A percentile compares a stretch with the other conserved stretches of the same genome.
Conservation (phyloP, 2,113 vertebrate genomes). For the Lontra canadensis region DNA sequence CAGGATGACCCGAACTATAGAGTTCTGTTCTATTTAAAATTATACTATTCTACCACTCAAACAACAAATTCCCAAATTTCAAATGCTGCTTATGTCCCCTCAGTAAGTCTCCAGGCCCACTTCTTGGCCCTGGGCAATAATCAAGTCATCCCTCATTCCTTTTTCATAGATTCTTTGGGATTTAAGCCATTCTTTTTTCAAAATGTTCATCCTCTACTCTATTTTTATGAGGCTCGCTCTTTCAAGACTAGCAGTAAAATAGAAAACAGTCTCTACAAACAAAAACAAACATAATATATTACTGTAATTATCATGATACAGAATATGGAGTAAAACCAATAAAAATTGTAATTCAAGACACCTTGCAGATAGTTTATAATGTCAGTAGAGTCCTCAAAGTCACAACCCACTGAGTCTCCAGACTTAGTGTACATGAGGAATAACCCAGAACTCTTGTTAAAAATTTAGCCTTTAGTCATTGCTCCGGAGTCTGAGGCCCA, state of each 20-base stretch:
- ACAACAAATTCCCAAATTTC: too few species aligned
- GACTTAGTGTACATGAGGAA: neutral
- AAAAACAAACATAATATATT: neutral
- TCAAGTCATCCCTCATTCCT: neutral
- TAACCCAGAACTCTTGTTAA: neutral
- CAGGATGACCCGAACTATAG: neutral
- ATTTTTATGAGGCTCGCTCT: neutral
- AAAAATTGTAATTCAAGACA: neutral
- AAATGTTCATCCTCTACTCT: neutral
- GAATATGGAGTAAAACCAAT: neutral
- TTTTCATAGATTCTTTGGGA: neutral
- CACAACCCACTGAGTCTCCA: neutral
- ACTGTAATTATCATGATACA: neutral
- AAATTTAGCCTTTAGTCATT: neutral
- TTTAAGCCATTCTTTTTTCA: neutral
- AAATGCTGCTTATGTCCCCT: neutral
- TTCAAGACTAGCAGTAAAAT: neutral
- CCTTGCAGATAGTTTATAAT: neutral
- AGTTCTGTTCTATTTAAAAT: neutral
- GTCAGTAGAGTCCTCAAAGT: neutral
- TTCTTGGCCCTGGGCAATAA: neutral
- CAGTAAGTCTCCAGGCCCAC: neutral
- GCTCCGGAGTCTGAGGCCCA: neutral
- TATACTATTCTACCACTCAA: neutral
- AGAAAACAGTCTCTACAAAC: neutral